Conservation (phyloP, 2,113 vertebrate species). For the Alligator mississippiensis region DNA sequence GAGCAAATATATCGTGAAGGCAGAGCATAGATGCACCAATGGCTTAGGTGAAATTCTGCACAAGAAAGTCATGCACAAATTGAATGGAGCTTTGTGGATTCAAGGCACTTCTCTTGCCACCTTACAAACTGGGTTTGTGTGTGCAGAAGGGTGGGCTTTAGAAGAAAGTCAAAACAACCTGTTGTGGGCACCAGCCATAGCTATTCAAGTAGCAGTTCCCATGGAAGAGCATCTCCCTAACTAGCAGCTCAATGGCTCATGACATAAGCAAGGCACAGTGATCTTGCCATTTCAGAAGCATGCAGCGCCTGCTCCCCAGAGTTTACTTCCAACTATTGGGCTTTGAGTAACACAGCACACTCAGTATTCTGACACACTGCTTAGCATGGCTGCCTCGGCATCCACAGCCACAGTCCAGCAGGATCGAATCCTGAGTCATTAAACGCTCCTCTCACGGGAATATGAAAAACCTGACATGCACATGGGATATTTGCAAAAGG, state of each 20-base stretch:
- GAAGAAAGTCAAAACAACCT: background rate
- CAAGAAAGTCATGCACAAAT: background rate
- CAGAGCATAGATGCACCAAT: background rate
- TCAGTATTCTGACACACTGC: slow-evolving; percentile 31
- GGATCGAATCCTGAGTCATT: slow-evolving; percentile 45
- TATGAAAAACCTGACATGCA: background rate
- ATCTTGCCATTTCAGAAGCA: background rate
- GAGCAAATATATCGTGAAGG: no score
- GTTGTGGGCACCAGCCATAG: rapidly evolving
- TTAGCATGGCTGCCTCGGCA: slow-evolving; percentile 33
- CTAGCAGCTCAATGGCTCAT: background rate
- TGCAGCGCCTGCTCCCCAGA: background rate
- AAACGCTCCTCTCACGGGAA: slow-evolving; percentile 31
- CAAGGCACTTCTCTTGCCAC: background rate
- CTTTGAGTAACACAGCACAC: slow-evolving; percentile 22
- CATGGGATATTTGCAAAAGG: background rate
- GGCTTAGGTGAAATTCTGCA: no score
- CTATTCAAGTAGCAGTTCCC: rapidly evolving
- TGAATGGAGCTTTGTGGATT: rapidly evolving
- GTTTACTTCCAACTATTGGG: background rate
- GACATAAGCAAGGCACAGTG: background rate
- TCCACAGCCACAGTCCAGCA: background rate
- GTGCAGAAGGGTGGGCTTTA: background rate
- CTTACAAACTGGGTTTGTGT: background rate
- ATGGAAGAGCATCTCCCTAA: background rate